These are phyloP conservation scores for Pachyuromys duprasi DNA, from an alignment of 2,797 vertebrate species.

Conservation along the genomic window DNA sequence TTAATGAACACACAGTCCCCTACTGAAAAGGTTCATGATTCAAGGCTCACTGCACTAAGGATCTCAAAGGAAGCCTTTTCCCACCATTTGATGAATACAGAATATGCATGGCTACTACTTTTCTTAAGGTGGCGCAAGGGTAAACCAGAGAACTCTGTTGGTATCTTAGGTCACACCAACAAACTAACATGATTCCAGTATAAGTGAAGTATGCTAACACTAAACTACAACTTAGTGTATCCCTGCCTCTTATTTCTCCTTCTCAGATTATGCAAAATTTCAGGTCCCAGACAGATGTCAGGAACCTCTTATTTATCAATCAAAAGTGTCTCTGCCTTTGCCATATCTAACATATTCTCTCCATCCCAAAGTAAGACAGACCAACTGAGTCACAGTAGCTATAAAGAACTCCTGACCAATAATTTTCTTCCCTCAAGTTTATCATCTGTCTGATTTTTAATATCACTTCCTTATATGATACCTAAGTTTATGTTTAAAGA, in stretches of 20 bases:
- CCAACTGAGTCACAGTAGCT: background rate
- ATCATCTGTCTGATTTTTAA: conserved; percentile 2
- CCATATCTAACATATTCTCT: background rate
- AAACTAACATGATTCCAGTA: conserved; percentile 72
- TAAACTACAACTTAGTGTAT: conserved; percentile 53
- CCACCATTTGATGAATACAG: background rate
- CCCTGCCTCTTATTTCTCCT: background rate
- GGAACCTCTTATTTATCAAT: background rate
- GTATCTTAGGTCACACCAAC: conserved; percentile 65
- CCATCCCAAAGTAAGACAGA: background rate
- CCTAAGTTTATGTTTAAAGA: background rate
- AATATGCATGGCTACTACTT: background rate
- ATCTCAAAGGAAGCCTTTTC: background rate
- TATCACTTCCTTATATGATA: background rate
- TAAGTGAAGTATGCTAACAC: conserved; percentile 37
- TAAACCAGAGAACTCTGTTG: conserved; percentile 68
- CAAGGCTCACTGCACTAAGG: background rate
- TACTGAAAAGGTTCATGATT: background rate
- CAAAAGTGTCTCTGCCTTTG: background rate
- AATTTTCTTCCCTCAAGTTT: background rate
- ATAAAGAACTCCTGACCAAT: background rate
- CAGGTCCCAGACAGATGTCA: background rate
- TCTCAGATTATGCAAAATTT: background rate
- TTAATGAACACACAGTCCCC: conserved; percentile 41
- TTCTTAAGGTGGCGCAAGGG: conserved; percentile 57